Evolutionary conservation across 2,797 vertebrate genomes (phyloP), one percentile per base, ranked within the genome.

Genomic region (Falco rusticolus): DNA sequence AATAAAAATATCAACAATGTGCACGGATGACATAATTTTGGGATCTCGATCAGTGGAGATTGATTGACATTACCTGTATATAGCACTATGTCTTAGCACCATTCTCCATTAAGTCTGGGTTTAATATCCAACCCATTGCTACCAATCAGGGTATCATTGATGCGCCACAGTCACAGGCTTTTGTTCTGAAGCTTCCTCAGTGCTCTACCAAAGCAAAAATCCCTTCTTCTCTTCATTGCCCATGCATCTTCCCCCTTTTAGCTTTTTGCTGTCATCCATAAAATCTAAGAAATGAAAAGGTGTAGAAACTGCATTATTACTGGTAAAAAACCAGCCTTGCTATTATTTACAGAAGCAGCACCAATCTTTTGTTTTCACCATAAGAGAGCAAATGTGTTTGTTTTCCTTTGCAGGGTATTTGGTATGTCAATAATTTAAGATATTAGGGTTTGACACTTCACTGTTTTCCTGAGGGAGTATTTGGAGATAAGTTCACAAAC

Each of bases 401-500:
- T 82, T 93, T 93, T 79, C 63, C 33, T 87, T 76, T 7, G 6
- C 37, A 57, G 15, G 29, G 72, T 79, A 47, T 45, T 87, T 13
- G 0, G 5, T 24, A 16, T 68, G 71, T 83, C 84, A 89, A 20
- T 80, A 87, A 85, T 57, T 87, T 77, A 31, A 71, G 50, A 37
- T 54, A 61, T 0, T 77, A 57, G 63, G 13, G 39, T 93, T 89
- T 86, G 69, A 72, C 56, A 80, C 37, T 24, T 93, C 60, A 24
- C 28, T 83, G 24, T 75, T 93, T 89, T 94, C 79, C 82, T 0
- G 0, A 79, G 56, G 84, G 64, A 92, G 33, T 84, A n/a, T 79
- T 89, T 95, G 76, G 80, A 89, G 89, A 24, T 24, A 88, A 88
- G 33, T 69, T 90, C 63, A 74, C 84, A 75, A 77, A 87, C 39